A percentile compares a stretch with the other conserved stretches of the same genome.
phyloP scores from a whole-genome alignment of 2,113 vertebrate genomes.

The Diphyllodes magnificus region DNA sequence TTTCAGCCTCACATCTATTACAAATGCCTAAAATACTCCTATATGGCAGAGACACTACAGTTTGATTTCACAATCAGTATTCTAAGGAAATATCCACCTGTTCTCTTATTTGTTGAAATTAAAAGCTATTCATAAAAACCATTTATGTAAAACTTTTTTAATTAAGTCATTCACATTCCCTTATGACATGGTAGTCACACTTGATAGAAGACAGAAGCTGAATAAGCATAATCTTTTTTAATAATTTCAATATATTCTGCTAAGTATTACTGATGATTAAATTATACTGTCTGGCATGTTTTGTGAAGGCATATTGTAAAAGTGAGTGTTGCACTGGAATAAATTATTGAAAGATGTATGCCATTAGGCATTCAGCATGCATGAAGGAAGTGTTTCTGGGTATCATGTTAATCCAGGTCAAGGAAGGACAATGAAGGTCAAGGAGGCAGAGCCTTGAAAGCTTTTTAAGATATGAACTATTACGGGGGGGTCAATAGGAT shows the following conservation, averaged over 20 bases:
- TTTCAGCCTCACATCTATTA: slow-evolving; percentile 1
- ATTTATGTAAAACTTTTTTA: slow-evolving; percentile 49
- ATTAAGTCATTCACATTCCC: slow-evolving; percentile 66
- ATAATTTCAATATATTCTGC: slow-evolving; percentile 59
- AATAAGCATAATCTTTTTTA: slow-evolving; percentile 57
- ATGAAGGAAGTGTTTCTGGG: not conserved
- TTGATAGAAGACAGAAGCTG: slow-evolving; percentile 49
- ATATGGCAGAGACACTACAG: not conserved
- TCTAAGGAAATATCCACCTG: slow-evolving; percentile 54
- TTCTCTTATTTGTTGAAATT: slow-evolving; percentile 62
- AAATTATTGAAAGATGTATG: slow-evolving; percentile 20
- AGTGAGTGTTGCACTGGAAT: not conserved
- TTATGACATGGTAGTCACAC: slow-evolving; percentile 49
- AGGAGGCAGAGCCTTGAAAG: not conserved
- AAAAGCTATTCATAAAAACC: slow-evolving; percentile 67
- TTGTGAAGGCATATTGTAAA: slow-evolving; percentile 17
- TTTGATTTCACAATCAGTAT: slow-evolving; percentile 50
- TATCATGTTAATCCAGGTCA: not conserved
- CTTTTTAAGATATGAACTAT: not conserved
- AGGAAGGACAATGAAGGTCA: not conserved
- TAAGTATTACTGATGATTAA: slow-evolving; percentile 40
- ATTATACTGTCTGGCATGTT: slow-evolving; percentile 2
- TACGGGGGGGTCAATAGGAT: not conserved
- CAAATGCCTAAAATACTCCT: slow-evolving; percentile 28
- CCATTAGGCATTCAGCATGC: not conserved